Conservation (phyloP, 2,113 vertebrate species). For the Sarotherodon lohbergeri region DNA sequence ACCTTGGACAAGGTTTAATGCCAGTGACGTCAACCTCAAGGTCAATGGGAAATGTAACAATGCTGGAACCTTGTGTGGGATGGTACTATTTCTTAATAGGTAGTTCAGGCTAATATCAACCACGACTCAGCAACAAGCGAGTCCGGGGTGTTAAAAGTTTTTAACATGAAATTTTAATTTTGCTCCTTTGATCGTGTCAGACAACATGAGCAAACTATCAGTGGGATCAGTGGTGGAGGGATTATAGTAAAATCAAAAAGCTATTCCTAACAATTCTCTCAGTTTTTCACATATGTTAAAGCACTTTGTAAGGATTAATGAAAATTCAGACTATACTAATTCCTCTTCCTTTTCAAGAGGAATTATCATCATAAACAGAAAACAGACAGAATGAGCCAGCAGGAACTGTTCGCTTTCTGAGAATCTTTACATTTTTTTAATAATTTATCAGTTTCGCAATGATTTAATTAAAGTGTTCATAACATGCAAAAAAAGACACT, state of each 20-base stretch:
- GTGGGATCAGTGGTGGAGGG: not conserved
- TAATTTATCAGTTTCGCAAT: not conserved
- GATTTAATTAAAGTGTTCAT: not conserved
- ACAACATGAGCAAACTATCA: not conserved
- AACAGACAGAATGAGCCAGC: not conserved
- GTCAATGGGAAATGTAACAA: not conserved
- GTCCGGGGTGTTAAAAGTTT: not conserved
- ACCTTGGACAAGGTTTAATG: not conserved
- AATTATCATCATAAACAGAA: not conserved
- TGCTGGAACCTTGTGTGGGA: not conserved
- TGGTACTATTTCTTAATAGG: rapidly evolving
- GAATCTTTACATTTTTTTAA: rapidly evolving
- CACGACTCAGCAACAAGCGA: not conserved
- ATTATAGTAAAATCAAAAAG: not conserved
- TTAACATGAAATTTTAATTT: not conserved
- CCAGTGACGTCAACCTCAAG: not conserved
- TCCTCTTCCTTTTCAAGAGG: not conserved
- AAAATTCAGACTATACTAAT: not conserved
- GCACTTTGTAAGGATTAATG: too few species aligned
- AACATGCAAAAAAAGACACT: not conserved
- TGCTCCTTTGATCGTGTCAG: not conserved
- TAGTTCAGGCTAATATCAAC: not conserved
- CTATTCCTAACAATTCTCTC: not conserved
- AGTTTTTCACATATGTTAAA: not conserved
- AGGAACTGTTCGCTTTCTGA: rapidly evolving